Evolutionary conservation across 2,888 invertebrate species (phyloP).

Genomic region (Pachliopta kotzebuea): DNA sequence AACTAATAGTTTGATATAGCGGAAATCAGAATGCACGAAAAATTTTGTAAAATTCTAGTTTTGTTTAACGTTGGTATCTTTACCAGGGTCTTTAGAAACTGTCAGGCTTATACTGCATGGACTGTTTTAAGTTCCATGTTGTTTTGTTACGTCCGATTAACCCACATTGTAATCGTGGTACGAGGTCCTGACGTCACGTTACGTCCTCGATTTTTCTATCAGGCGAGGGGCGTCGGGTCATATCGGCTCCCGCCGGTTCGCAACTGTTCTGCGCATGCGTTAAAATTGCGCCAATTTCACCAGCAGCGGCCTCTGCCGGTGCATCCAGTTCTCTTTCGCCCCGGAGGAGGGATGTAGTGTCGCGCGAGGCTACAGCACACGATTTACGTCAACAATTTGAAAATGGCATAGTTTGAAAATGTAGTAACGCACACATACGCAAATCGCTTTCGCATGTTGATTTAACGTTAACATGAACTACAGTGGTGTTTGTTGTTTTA

Average conservation of each 20-base stretch:
- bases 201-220: conserved; percentile 78
- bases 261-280: conserved; percentile 69
- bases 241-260: conserved; percentile 68
- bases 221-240: conserved; percentile 70
- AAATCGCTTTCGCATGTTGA: conserved; percentile 19
- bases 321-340: conserved; percentile 61
- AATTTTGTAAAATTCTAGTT: background rate
- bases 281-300: conserved; percentile 77
- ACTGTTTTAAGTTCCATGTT: conserved; percentile 47
- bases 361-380: conserved; percentile 52
- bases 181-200: conserved; percentile 73
- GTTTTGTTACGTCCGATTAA: conserved; percentile 71
- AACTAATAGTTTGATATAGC: too few relatives aligned
- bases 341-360: conserved; percentile 66
- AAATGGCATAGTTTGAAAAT: conserved; percentile 68
- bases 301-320: conserved; percentile 72
- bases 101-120: conserved; percentile 27
- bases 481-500: conserved; percentile 31
- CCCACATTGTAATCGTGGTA: conserved; percentile 66
- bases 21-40: background rate
- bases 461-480: conserved; percentile 18
- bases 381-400: conserved; percentile 65
- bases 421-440: conserved; percentile 37
- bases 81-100: conserved; percentile 25
- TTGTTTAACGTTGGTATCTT: background rate